Conservation (phyloP, 2,113 vertebrate genomes). For the Lagopus leucura region DNA sequence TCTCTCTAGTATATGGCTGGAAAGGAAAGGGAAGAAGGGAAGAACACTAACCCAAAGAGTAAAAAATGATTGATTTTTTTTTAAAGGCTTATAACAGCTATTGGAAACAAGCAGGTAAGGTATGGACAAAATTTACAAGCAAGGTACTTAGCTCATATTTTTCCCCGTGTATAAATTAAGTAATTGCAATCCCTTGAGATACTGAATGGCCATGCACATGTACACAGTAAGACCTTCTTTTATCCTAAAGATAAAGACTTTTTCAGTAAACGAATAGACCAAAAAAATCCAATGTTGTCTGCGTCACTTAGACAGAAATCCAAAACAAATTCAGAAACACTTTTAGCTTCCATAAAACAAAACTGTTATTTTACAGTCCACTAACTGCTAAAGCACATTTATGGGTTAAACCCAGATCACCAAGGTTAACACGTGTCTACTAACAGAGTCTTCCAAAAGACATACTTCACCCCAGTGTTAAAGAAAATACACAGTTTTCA, state of each 20-base stretch:
- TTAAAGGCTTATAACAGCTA: neutral
- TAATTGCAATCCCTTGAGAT: neutral
- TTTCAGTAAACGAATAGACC: neutral
- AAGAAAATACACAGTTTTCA: neutral
- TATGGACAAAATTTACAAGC: neutral
- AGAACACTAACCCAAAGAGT: neutral
- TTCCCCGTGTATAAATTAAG: fast-evolving
- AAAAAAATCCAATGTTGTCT: neutral
- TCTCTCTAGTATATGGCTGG: neutral
- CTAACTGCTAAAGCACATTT: fast-evolving
- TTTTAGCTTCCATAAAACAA: neutral
- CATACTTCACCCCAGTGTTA: neutral
- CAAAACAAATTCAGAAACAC: neutral
- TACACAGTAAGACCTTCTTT: neutral
- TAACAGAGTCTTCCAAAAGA: neutral
- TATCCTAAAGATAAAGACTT: neutral
- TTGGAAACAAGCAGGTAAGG: neutral
- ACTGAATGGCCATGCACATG: neutral
- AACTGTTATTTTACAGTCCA: neutral
- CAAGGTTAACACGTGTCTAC: fast-evolving
- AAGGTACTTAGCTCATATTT: neutral
- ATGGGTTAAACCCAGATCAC: neutral
- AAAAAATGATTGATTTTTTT: no score
- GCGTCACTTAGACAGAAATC: neutral
- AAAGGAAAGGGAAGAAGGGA: neutral